Evolutionary conservation across 1,140 invertebrate species (phyloP), one percentile per base, ranked within the genome.

Genomic region (Homarus americanus): DNA sequence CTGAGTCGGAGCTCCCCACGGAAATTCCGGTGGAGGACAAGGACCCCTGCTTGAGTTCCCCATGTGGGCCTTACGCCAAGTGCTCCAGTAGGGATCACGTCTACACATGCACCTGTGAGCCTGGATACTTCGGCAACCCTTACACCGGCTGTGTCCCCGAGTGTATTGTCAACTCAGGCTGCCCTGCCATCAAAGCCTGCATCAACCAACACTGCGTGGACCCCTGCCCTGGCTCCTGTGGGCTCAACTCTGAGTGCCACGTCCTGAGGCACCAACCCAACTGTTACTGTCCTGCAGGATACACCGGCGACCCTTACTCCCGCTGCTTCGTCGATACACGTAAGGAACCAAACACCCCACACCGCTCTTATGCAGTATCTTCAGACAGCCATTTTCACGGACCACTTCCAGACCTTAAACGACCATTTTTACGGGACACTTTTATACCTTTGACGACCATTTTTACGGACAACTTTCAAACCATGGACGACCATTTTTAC

Each of bases 71-170:
- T 94, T 96, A 53, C 96, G 96, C 93, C n/a, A 53, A 92, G 9
- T 94, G 94, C 87, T 66, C 49, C 75, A 86, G 76, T 49, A 80
- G 73, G 7, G 82, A 86, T 41, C 79, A 58, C 36, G 36, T n/a
- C 36, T 69, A 79, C 5, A 96, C 96, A 24, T 98, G 98, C 93
- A 95, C 95, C 20, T 98, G 98, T 94, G 95, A 97, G 17, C 94
- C 95, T 7, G 96, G 96, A 10, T 98, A 97, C 94, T 95, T 95
- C 63, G 98, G 98, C 93, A 98, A 98, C 94, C 96, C 97, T 34
- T 96, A 97, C 94, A 94, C 97, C 58, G 97, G 98, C 94, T 98
- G 98, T 93, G 94, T 96, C 91, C 96, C 96, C 17, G 96, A 97
- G 94, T 97, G 96, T 94, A 95, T 95, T 32, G 96, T 96, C 92